Conservation (phyloP, 1,140 invertebrate species). For the Bathynomus jamesi region DNA sequence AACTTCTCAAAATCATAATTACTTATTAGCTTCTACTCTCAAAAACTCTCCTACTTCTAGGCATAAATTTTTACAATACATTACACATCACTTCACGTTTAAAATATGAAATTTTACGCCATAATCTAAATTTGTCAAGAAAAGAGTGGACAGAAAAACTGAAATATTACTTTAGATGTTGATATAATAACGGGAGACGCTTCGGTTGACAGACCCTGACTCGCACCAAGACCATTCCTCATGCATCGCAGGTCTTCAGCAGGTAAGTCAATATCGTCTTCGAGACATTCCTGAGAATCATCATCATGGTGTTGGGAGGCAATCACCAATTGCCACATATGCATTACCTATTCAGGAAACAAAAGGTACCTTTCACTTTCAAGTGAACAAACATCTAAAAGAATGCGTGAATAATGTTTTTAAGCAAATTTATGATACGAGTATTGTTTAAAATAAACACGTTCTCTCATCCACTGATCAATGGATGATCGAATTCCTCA, state of each 20-base stretch:
- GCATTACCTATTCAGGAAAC: slow-evolving; percentile 68
- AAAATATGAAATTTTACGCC: slow-evolving; percentile 11
- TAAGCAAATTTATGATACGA: too few relatives aligned
- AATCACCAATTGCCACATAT: slow-evolving; percentile 92
- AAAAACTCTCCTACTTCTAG: too few relatives aligned
- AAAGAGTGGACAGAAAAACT: slow-evolving; percentile 18
- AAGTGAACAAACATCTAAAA: too few relatives aligned
- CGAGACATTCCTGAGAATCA: background rate
- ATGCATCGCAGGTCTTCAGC: background rate
- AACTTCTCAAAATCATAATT: too few relatives aligned
- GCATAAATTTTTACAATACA: too few relatives aligned
- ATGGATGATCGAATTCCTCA: too few relatives aligned
- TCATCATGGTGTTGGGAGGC: slow-evolving; percentile 57
- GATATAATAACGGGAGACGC: slow-evolving; percentile 55
- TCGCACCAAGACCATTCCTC: slow-evolving; percentile 4
- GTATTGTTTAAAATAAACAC: too few relatives aligned
- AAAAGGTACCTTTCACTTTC: too few relatives aligned
- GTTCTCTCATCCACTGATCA: too few relatives aligned
- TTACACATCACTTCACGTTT: too few relatives aligned
- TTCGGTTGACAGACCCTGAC: slow-evolving; percentile 32
- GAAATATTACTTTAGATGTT: slow-evolving; percentile 50
- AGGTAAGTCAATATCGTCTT: background rate
- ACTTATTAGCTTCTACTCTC: too few relatives aligned
- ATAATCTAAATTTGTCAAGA: slow-evolving; percentile 3
- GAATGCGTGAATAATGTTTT: too few relatives aligned